Conservation (phyloP, 2,888 invertebrate genomes). For the Coronaproctus castanopsis region DNA sequence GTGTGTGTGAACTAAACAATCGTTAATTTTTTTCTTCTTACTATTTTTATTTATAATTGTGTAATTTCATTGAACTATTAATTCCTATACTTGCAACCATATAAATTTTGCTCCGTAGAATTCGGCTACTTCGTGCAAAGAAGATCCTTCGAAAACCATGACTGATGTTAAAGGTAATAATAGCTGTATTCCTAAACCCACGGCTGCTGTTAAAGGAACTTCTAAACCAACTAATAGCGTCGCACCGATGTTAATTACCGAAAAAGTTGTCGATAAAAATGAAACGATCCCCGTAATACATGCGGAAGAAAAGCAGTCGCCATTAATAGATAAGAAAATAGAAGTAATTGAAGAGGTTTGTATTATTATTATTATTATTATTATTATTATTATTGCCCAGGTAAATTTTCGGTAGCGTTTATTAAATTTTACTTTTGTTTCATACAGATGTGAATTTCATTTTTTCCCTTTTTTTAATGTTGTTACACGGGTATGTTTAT, state of each 20-base stretch:
- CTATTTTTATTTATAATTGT: too few species aligned
- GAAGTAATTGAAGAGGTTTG: conserved; percentile 2
- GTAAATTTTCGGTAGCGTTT: too few species aligned
- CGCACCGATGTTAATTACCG: conserved; percentile 19
- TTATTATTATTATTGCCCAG: too few species aligned
- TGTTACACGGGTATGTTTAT: not conserved
- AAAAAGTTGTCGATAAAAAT: not conserved
- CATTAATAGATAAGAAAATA: not conserved
- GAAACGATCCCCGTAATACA: not conserved
- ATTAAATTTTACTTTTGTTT: too few species aligned
- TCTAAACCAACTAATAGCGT: conserved; percentile 37
- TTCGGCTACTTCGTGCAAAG: conserved; percentile 25
- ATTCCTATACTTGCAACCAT: too few species aligned
- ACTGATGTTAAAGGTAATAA: conserved; percentile 33
- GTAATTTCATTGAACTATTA: too few species aligned
- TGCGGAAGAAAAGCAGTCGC: not conserved
- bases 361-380: not conserved
- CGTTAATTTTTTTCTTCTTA: too few species aligned
- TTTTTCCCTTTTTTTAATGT: not conserved
- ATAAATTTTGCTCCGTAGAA: too few species aligned
- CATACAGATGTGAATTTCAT: not conserved
- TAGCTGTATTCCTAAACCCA: conserved; percentile 71
- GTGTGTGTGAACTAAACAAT: too few species aligned
- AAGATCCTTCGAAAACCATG: conserved; percentile 30
- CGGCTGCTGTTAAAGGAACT: conserved; percentile 77